Evolutionary conservation across 2,113 vertebrate genomes (phyloP), one percentile per base, ranked within the genome.

Genomic region (Fregata magnificens): DNA sequence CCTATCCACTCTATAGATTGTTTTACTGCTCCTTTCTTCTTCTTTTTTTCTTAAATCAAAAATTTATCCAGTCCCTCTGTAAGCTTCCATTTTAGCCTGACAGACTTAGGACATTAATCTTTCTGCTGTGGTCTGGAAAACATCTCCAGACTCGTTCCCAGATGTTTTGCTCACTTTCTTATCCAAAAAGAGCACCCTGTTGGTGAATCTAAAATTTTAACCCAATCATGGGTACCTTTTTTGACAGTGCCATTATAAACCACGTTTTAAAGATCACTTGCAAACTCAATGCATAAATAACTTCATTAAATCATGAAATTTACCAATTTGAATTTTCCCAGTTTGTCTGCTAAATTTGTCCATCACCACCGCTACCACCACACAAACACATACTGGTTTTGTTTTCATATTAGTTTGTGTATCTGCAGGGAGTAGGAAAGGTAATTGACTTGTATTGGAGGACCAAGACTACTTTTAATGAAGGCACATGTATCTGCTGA

Each of bases 41-140:
- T 49, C 22, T 82, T 40, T 82, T 85, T 91, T 94, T 55, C 93
- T 93, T 93, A 96, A 97, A 97, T 96, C 84, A 96, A 96, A 97
- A 96, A 84, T 93, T 94, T 95, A 94, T 65, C 66, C 93, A 76
- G 61, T 65, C 44, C 29, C 34, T 74, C 50, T 55, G 47, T 52
- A 87, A 89, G 89, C 91, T 91, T 97, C 81, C 84, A 96, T 94
- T 95, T 91, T 86, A 94, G 87, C 74, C 82, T 91, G 44, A 91
- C 89, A 93, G 56, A 71, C 52, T 91, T 89, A 78, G 49, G 49
- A 85, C 93, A 96, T 96, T 91, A 96, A 96, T 97, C 93, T 95
- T 96, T 77, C 78, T 93, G 34, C 93, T 93, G 95, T 91, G 95
- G 93, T 87, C 95, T 97, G 96, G 96, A 95, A 96, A 94, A 72